phyloP scores from a whole-genome alignment of 2,888 invertebrate species.

The Drosophila melanosoma region DNA sequence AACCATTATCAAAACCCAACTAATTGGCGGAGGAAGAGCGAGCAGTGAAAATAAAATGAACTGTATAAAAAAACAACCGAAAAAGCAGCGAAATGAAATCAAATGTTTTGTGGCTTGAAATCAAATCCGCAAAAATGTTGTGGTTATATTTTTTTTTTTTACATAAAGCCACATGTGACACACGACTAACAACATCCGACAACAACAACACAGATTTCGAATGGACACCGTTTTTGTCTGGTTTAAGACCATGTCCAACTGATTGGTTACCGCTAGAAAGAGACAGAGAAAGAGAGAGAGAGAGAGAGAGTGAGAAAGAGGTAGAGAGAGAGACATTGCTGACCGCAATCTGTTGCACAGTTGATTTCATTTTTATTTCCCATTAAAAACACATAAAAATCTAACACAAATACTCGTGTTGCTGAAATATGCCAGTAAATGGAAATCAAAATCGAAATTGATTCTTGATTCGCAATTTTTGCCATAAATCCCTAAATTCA shows the following conservation, averaged over 20 bases:
- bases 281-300: background rate
- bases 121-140: constrained; percentile 67
- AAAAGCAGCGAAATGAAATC: constrained; percentile 60
- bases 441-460: constrained; percentile 53
- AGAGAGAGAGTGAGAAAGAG: background rate
- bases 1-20: constrained; percentile 54
- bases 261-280: constrained; percentile 6
- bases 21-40: constrained; percentile 49
- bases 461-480: constrained; percentile 43
- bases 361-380: constrained; percentile 81
- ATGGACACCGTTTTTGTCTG: constrained; percentile 32
- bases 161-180: constrained; percentile 49
- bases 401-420: constrained; percentile 58
- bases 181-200: constrained; percentile 25
- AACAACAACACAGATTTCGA: constrained; percentile 38
- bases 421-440: constrained; percentile 36
- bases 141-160: constrained; percentile 4
- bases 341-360: constrained; percentile 78
- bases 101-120: constrained; percentile 70
- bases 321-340: background rate
- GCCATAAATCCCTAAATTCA: constrained; percentile 14
- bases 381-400: constrained; percentile 79
- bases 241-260: constrained; percentile 23
- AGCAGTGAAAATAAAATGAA: constrained; percentile 47
- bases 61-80: constrained; percentile 16